These are phyloP conservation scores for Tetramorium simillimum DNA, from an alignment of 1,140 invertebrate species.

Conservation along the genomic window DNA sequence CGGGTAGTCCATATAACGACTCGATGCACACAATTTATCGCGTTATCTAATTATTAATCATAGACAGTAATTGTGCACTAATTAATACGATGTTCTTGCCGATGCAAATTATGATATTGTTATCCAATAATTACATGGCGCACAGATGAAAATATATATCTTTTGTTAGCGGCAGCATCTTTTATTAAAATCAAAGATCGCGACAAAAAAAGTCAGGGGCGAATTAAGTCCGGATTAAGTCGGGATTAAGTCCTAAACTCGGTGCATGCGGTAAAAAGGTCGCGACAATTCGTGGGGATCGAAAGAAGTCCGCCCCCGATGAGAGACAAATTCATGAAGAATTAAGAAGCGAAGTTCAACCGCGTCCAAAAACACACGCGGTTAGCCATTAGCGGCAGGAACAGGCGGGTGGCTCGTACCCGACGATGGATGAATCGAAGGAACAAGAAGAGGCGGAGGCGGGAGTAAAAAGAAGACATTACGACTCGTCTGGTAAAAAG, in stretches of 20 bases:
- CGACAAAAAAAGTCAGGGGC: background rate
- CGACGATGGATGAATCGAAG: slow-evolving; percentile 32
- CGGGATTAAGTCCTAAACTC: background rate
- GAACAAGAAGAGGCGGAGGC: slow-evolving; percentile 45
- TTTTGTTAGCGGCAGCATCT: background rate
- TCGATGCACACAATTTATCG: slow-evolving; percentile 55
- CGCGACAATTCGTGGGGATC: background rate
- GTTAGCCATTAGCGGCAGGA: slow-evolving; percentile 61
- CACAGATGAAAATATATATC: background rate
- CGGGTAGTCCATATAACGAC: slow-evolving; percentile 8
- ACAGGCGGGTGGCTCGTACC: slow-evolving; percentile 27
- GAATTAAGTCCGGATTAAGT: background rate
- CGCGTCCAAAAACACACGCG: slow-evolving; percentile 45
- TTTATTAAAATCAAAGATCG: background rate
- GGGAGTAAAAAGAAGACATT: slow-evolving; percentile 66
- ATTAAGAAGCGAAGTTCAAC: slow-evolving; percentile 44
- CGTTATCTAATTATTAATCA: slow-evolving; percentile 54
- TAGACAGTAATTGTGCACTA: slow-evolving; percentile 39
- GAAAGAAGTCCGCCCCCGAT: slow-evolving; percentile 10
- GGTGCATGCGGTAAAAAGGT: background rate
- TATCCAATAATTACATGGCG: slow-evolving; percentile 4
- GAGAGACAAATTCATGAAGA: slow-evolving; percentile 43
- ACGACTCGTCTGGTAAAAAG: slow-evolving; percentile 66
- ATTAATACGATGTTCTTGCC: slow-evolving; percentile 36
- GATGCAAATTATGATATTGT: slow-evolving; percentile 12